Evolutionary conservation across 2,113 vertebrate species (phyloP).

Genomic region (Zonotrichia leucophrys): DNA sequence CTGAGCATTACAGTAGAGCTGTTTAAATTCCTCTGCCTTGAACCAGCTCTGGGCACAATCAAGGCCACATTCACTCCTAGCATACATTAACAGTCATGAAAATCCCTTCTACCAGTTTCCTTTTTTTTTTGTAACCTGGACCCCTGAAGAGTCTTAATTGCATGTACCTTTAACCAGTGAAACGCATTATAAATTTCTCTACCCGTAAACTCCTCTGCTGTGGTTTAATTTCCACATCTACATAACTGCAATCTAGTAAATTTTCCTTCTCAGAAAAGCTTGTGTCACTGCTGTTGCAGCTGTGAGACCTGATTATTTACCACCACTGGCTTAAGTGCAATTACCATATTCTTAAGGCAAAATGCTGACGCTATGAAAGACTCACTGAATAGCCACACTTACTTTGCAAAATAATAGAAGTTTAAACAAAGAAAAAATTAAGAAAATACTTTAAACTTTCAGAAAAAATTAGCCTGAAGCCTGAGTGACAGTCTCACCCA

Average conservation of each 20-base stretch:
- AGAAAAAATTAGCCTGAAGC: neutral
- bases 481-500: neutral
- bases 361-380: neutral
- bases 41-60: neutral
- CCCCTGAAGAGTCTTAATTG: neutral
- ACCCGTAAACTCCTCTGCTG: neutral
- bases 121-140: neutral
- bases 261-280: neutral
- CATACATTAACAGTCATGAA: neutral
- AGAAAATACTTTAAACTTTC: neutral
- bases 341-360: neutral
- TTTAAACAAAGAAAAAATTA: neutral
- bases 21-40: neutral
- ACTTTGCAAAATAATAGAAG: neutral
- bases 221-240: neutral
- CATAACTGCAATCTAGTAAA: neutral
- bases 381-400: neutral
- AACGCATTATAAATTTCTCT: neutral
- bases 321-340: neutral
- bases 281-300: neutral
- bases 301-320: neutral
- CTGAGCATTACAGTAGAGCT: neutral
- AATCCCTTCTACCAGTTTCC: neutral
- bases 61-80: neutral
- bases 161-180: neutral